Evolutionary conservation across 2,888 invertebrate species (phyloP), one percentile per base, ranked within the genome.

Genomic region (Tipula lateralis): DNA sequence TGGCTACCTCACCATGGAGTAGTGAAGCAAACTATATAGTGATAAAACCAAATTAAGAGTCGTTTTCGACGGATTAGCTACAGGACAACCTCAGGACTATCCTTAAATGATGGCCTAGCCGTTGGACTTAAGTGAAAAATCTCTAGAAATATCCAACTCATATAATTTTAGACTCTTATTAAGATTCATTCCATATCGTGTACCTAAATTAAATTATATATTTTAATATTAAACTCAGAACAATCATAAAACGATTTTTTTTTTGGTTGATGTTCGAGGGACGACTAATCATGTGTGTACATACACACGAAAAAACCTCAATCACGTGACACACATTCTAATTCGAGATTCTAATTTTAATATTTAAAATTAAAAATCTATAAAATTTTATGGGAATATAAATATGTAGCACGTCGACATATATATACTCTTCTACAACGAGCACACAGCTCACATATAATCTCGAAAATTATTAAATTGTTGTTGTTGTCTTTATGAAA

Each of bases 281-380:
- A 39, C 3, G 39, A 12, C 39, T 39, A 39, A 39, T 39, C 39
- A 39, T 39, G 39, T 39, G 1, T 4, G 13, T n/a, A n/a, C 66
- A 24, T 1, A 66, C 19, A 66, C 66, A 24, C 24, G 24, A 9
- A 66, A 66, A 44, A 66, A 66, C 66, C 66, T 66, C 66, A 66
- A 66, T 66, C 66, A 66, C 66, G 66, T 66, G 66, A 66, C 9
- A 16, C n/a, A 44, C n/a, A 44, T 66, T 66, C 24, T 24, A 66
- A 66, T 66, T 66, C 24, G 19, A 66, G 24, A 66, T 66, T 66
- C n/a, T 66, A 24, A 66, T 66, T 66, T n/a, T 66, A 66, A 66
- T 66, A 66, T 9, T 66, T 66, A 66, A 66, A 66, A 66, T 66
- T 66, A 66, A 66, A 66, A 66, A 66, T 66, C 66, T 66, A 66